These are phyloP conservation scores for Busseola fusca DNA, from an alignment of 2,888 invertebrate species.

Conservation along the genomic window DNA sequence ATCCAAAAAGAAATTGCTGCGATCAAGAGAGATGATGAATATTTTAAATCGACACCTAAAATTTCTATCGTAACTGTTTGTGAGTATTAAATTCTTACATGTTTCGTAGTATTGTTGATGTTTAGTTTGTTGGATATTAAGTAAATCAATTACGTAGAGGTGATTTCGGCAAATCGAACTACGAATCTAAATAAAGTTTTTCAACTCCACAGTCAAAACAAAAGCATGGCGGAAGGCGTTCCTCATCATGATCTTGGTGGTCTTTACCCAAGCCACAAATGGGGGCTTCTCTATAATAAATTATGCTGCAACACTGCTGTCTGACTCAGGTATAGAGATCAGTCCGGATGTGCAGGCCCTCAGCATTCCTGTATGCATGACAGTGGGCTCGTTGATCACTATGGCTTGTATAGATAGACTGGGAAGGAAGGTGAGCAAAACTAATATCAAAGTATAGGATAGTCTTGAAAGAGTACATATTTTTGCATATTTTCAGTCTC, in stretches of 20 bases:
- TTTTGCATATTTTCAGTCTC: background rate
- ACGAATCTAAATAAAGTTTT: background rate
- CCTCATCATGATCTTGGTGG: slow-evolving; percentile 58
- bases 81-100: slow-evolving; percentile 61
- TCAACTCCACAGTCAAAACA: slow-evolving; percentile 67
- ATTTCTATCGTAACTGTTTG: slow-evolving; percentile 72
- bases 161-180: background rate
- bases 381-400: slow-evolving; percentile 63
- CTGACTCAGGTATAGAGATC: slow-evolving; percentile 62
- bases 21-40: slow-evolving; percentile 70
- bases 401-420: slow-evolving; percentile 65
- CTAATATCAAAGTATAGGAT: background rate
- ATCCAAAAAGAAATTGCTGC: slow-evolving; percentile 70
- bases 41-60: slow-evolving; percentile 72
- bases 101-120: background rate
- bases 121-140: background rate
- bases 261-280: slow-evolving; percentile 62
- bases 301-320: slow-evolving; percentile 68
- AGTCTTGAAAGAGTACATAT: background rate
- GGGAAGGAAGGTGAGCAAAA: slow-evolving; percentile 62
- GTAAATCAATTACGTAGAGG: background rate
- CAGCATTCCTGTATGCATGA: slow-evolving; percentile 69
- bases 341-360: slow-evolving; percentile 68
- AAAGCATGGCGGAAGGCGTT: slow-evolving; percentile 70
- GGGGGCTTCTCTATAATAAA: slow-evolving; percentile 67